phyloP scores from a whole-genome alignment of 2,113 vertebrate species.

The Melanocharis versteri region DNA sequence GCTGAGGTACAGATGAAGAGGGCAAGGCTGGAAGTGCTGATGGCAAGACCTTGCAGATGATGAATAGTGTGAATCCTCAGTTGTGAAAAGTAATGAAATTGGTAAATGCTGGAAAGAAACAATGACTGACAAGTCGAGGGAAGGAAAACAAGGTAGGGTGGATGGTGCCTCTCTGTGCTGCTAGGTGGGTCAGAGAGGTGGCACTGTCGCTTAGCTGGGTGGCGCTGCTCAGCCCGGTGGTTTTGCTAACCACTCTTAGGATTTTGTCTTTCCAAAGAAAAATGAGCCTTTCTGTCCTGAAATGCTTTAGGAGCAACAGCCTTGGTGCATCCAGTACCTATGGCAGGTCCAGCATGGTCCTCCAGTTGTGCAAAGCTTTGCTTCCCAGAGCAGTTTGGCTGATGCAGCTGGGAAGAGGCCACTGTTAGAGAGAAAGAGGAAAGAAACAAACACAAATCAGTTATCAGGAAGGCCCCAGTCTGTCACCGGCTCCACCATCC shows the following conservation, averaged over 20 bases:
- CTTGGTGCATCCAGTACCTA: background rate
- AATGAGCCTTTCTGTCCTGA: background rate
- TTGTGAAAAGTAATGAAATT: background rate
- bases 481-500: background rate
- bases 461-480: background rate
- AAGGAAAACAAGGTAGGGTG: background rate
- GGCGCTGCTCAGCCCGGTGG: fast-evolving
- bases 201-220: background rate
- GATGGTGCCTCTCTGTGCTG: background rate
- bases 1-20: background rate
- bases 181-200: background rate
- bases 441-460: background rate
- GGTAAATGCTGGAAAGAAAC: background rate
- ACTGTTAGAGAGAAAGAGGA: background rate
- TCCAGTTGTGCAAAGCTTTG: background rate
- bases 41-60: background rate
- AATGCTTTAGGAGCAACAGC: background rate
- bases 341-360: background rate
- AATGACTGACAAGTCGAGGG: background rate
- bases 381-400: background rate
- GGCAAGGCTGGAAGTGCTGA: background rate
- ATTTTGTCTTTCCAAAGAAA: background rate
- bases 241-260: background rate
- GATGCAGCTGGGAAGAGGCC: background rate
- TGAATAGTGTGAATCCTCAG: background rate